Evolutionary conservation across 1,140 invertebrate genomes (phyloP).

Genomic region (Medauroidea extradentata): DNA sequence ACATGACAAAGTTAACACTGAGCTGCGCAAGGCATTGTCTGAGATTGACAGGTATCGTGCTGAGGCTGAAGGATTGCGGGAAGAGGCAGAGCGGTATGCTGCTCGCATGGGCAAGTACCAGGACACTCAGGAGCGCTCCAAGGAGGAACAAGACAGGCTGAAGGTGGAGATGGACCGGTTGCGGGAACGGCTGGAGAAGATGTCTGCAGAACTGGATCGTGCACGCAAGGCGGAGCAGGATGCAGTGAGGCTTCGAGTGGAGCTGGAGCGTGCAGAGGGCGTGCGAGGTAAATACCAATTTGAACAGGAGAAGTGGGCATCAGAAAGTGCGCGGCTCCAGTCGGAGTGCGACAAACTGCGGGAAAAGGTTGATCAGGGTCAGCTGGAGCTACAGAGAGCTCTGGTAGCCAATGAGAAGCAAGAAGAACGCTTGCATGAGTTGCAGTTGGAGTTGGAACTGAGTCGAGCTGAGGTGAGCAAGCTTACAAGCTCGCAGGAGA

Average conservation of each 20-base stretch:
- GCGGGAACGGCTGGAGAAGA: constrained; percentile 77
- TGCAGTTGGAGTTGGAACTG: constrained; percentile 72
- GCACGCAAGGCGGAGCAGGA: constrained; percentile 64
- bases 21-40: constrained; percentile 73
- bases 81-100: constrained; percentile 67
- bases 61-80: constrained; percentile 63
- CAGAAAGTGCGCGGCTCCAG: constrained; percentile 52
- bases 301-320: constrained; percentile 74
- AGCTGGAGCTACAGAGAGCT: constrained; percentile 67
- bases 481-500: constrained; percentile 63
- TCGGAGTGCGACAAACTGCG: constrained; percentile 66
- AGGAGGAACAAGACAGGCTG: constrained; percentile 73
- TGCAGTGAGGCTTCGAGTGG: constrained; percentile 58
- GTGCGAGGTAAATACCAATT: constrained; percentile 82
- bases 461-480: constrained; percentile 73
- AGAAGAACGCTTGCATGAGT: constrained; percentile 54
- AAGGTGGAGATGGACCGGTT: constrained; percentile 80
- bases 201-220: constrained; percentile 68
- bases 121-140: constrained; percentile 64
- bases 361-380: constrained; percentile 66
- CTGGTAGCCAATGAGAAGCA: constrained; percentile 57
- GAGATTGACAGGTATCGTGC: constrained; percentile 65
- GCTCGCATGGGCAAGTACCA: constrained; percentile 72
- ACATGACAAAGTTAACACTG: constrained; percentile 76
- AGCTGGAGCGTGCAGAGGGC: constrained; percentile 68